Base-by-base conservation (phyloP, 2,797 vertebrate genomes). In the Sebastes vulpes region DNA sequence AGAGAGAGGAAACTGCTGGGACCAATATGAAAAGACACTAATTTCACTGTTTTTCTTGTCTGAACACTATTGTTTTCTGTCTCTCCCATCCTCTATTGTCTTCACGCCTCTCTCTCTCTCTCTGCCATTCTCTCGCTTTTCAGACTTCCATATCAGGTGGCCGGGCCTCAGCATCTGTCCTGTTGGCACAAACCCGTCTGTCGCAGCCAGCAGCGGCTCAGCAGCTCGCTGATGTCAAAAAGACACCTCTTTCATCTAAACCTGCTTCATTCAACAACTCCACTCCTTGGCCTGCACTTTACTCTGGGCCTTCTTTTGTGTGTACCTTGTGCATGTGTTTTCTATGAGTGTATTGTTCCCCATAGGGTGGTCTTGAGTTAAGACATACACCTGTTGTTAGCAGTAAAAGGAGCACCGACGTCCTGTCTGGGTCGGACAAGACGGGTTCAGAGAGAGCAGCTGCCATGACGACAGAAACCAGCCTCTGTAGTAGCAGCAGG, bases 131-230 rank as follows among this genome's bases (percentile, higher is more conserved):
- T 68, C 9, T 56, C 63, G 65, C 76, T 71, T 84, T 85, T 82
- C 71, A 85, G 76, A 58, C 81, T 78, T 77, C 77, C 67, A 35
- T 86, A 90, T 93, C 81, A 89, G 88, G 86, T 90, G 83, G 74
- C 64, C 56, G 2, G 67, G 74, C 84, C 75, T 85, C 65, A 88
- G 91, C 90, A 92, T 95, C 93, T 93, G 92, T 83, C 90, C 81
- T 20, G 61, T 72, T 93, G 93, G 90, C 94, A 89, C 67, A 28
- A 74, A 61, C 66, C 29, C 3, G 46, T 26, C 75, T 29, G 65
- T 72, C 2, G 83, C 83, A 86, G 91, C 91, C 93, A 91, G 87
- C 77, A 60, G 77, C 84, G 85, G 82, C 86, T 90, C 91, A 87
- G 81, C 72, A 64, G 82, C 86, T 72, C 52, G 29, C 80, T 67